Base-by-base conservation (phyloP, 2,888 invertebrate species). In the Cyclophora albipunctata region DNA sequence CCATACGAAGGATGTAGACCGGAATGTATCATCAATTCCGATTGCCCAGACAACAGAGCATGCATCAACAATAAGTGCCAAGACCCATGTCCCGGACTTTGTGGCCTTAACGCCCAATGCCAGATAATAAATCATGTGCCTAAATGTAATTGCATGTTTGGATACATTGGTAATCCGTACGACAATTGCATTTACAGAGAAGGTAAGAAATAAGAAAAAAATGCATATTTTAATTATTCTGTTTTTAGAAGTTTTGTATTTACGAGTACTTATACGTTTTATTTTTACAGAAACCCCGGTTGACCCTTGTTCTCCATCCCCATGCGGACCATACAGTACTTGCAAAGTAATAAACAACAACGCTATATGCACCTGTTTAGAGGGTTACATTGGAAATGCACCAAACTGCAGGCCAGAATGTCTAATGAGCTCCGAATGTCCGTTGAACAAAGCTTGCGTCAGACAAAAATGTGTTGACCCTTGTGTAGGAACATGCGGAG, bases 321-420 rank as follows among this genome's bases (percentile, higher is more conserved):
- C 95, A 2, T 96, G 96, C 73, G 96, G 96, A 35, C 91, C 92
- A n/a, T 92, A 94, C 71, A 92, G 94, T 54, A 85, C 91, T 59
- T 95, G 95, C 69, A 90, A 90, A 54, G 90, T 90, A 55, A 74
- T 86, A 34, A 91, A 92, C 59, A 86, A 90, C 48, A 91, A 92
- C 65, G 93, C 93, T 3, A 86, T 92, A 6, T 95, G 95, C 69
- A 90, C 91, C 2, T 95, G 95, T 62, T 75, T 92, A 51, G 84
- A 91, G 20, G 90, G 91, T 54, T 94, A 92, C 65, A 85, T 91
- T 41, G 96, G 96, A 7, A 91, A 90, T 66, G 95, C 96, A 54
- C 92, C 93, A 40, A 91, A 92, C 42, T 96, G 95, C 69, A 87
- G 94, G 62, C 94, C 95, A 0, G 95, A 95, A 83, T 96, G 95